Evolutionary conservation across 2,113 vertebrate species (phyloP).

Genomic region (Oreochromis niloticus): DNA sequence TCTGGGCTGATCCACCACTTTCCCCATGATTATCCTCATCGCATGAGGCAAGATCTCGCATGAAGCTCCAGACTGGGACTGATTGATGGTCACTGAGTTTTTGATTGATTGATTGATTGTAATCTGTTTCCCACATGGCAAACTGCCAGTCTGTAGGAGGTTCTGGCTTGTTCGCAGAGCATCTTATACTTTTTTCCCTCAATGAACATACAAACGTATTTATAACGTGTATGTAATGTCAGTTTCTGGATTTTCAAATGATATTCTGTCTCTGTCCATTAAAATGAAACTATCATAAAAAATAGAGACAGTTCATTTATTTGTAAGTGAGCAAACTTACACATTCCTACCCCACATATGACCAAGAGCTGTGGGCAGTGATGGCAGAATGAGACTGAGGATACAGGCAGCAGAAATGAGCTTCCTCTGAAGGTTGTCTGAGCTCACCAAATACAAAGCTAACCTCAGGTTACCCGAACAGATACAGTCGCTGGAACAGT

Average conservation of each 20-base stretch:
- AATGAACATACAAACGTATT: not conserved
- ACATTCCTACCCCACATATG: not conserved
- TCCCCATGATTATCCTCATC: not conserved
- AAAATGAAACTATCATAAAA: not conserved
- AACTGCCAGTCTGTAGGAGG: not conserved
- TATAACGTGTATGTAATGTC: not conserved
- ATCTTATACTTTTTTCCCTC: not conserved
- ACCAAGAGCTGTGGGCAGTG: not conserved
- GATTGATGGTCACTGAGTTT: not conserved
- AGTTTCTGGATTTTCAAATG: fast-evolving
- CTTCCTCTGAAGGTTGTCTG: not conserved
- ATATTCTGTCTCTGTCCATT: not conserved
- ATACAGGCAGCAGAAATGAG: not conserved
- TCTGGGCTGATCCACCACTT: not conserved
- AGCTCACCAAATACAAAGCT: not conserved
- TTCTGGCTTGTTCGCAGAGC: not conserved
- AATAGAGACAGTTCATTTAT: not conserved
- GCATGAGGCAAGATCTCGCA: not conserved
- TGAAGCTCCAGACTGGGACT: not conserved
- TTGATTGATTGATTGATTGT: not conserved
- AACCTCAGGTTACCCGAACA: not conserved
- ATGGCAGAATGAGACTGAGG: fast-evolving
- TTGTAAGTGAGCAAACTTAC: not conserved
- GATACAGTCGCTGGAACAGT: not conserved
- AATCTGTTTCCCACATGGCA: not conserved